Evolutionary conservation across 2,113 vertebrate species (phyloP).

Genomic region (Nothoprocta perdicaria): DNA sequence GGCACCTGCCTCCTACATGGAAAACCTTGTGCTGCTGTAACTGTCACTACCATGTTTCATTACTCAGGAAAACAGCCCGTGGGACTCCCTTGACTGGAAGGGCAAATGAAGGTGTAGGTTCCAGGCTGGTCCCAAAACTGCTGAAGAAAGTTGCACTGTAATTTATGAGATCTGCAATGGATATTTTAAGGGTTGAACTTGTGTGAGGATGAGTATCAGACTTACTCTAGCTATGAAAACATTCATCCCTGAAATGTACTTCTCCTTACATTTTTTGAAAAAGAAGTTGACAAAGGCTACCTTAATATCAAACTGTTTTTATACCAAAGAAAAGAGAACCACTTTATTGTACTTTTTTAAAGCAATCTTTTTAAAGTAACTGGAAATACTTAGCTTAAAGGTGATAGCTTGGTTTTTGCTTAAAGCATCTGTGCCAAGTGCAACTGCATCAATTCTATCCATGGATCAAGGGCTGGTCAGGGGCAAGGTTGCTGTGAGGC

Average conservation of each 20-base stretch:
- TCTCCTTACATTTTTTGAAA: conserved; percentile 14
- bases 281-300: no score
- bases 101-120: fast-evolving
- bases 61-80: fast-evolving
- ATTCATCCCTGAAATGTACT: neutral
- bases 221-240: neutral
- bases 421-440: neutral
- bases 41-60: neutral
- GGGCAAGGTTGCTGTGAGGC: neutral
- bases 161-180: neutral
- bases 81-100: neutral
- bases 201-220: neutral
- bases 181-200: neutral
- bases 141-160: neutral
- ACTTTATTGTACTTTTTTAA: neutral
- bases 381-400: neutral
- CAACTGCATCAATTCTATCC: neutral
- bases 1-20: neutral
- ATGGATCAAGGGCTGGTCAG: neutral
- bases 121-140: neutral
- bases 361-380: neutral
- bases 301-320: neutral
- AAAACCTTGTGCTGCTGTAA: neutral
- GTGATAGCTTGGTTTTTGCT: neutral
- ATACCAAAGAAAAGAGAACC: neutral